Evolutionary conservation across 2,797 vertebrate species (phyloP).

Genomic region (Ctenopoma kingsleyae): DNA sequence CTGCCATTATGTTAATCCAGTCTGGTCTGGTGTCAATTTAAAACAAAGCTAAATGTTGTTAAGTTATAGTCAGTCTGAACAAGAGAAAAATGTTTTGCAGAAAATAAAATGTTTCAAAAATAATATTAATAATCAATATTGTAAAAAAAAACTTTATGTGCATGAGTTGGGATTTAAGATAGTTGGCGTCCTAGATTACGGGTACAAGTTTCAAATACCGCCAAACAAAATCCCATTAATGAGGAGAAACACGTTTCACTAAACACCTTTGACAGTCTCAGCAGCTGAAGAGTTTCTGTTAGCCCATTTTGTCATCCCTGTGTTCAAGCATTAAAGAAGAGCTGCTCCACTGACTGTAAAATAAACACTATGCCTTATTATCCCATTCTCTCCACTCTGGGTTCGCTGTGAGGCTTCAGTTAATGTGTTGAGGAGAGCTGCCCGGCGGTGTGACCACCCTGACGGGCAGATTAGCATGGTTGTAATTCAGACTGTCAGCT

Average conservation of each 20-base stretch:
- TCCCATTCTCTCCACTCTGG: conserved; percentile 4
- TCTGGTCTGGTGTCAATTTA: too few species aligned
- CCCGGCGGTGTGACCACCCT: conserved; percentile 55
- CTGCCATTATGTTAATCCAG: too few species aligned
- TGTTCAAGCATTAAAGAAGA: neutral
- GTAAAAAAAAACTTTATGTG: too few species aligned
- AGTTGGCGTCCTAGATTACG: too few species aligned
- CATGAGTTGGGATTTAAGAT: too few species aligned
- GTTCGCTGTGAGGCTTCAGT: conserved; percentile 22
- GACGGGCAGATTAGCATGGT: conserved; percentile 49
- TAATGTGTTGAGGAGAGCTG: conserved; percentile 16
- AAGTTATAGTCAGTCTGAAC: too few species aligned
- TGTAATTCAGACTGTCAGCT: conserved; percentile 60
- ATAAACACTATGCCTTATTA: conserved; percentile 17
- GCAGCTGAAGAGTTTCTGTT: neutral
- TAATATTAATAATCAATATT: too few species aligned
- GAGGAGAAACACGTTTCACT: neutral
- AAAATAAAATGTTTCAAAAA: too few species aligned
- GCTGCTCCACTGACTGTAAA: conserved; percentile 2
- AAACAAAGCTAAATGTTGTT: too few species aligned
- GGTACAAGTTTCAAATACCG: too few species aligned
- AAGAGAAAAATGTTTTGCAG: too few species aligned
- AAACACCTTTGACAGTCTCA: conserved; percentile 3
- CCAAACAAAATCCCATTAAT: neutral
- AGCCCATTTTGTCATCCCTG: neutral